These are phyloP conservation scores for Papilio polytes DNA, from an alignment of 1,140 invertebrate species.

Conservation along the genomic window DNA sequence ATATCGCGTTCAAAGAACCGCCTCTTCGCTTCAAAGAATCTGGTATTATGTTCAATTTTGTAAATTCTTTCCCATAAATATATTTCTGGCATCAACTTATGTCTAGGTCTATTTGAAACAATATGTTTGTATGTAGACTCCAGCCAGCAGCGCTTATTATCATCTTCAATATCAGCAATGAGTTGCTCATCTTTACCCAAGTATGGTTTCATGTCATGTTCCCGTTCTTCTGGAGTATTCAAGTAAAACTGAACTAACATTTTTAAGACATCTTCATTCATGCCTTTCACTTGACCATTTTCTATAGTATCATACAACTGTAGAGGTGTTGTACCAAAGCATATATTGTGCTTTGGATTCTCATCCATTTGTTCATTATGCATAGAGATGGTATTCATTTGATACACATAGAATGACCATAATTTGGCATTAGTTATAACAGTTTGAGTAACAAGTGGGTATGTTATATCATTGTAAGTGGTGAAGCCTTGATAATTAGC, in stretches of 20 bases:
- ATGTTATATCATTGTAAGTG: constrained; percentile 93
- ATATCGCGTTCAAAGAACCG: constrained; percentile 87
- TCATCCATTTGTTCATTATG: constrained; percentile 84
- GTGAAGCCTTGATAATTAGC: constrained; percentile 95
- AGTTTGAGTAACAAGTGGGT: constrained; percentile 94
- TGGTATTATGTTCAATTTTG: constrained; percentile 87
- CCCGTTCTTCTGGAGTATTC: constrained; percentile 87
- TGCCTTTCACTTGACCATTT: constrained; percentile 88
- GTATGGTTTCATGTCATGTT: constrained; percentile 90
- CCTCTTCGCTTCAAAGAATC: constrained; percentile 87
- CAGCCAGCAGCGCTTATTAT: constrained; percentile 87
- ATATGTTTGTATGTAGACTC: constrained; percentile 88
- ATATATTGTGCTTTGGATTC: constrained; percentile 91
- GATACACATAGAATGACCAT: constrained; percentile 94
- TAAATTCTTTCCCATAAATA: constrained; percentile 92
- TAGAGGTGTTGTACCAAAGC: constrained; percentile 89
- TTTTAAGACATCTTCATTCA: constrained; percentile 93
- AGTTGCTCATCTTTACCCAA: constrained; percentile 85
- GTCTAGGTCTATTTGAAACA: constrained; percentile 86
- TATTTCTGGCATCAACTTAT: constrained; percentile 86
- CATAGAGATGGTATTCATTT: constrained; percentile 93
- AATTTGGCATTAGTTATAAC: constrained; percentile 93
- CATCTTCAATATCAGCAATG: constrained; percentile 88
- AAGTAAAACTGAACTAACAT: constrained; percentile 90
- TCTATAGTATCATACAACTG: constrained; percentile 91